Conservation (phyloP, 2,113 vertebrate species). For the Toxotes jaculatrix region DNA sequence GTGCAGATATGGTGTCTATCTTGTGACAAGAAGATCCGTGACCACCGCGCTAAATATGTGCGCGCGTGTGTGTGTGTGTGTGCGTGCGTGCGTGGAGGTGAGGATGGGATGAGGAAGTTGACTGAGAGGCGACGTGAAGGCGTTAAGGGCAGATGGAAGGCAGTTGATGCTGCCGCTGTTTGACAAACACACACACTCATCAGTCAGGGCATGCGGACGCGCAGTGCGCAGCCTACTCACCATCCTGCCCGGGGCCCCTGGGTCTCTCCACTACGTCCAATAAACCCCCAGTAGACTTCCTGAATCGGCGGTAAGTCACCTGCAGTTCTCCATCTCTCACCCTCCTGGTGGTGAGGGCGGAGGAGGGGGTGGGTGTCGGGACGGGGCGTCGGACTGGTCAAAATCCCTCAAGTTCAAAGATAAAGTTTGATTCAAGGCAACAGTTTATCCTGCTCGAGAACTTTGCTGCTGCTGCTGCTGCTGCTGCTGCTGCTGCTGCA, state of each 20-base stretch:
- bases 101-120: slow-evolving; percentile 29
- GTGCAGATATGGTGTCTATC: slow-evolving; percentile 30
- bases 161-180: not conserved
- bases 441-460: slow-evolving; percentile 40
- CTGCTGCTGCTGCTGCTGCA: slow-evolving; percentile 14
- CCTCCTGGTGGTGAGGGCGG: slow-evolving; percentile 32
- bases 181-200: not conserved
- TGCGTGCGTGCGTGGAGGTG: not conserved
- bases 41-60: not conserved
- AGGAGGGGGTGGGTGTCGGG: not conserved
- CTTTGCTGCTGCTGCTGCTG: slow-evolving; percentile 14
- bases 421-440: slow-evolving; percentile 70
- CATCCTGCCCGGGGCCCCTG: slow-evolving; percentile 67
- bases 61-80: not conserved
- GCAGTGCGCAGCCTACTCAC: slow-evolving; percentile 69
- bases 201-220: slow-evolving; percentile 10
- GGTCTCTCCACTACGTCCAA: slow-evolving; percentile 38
- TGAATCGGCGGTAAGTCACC: slow-evolving; percentile 68
- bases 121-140: not conserved
- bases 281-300: slow-evolving; percentile 47
- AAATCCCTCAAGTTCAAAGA: slow-evolving; percentile 51
- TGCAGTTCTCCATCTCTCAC: slow-evolving; percentile 74
- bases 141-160: not conserved
- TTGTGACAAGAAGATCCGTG: slow-evolving; percentile 29
- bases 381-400: not conserved